A percentile compares a stretch with the other conserved stretches of the same genome.
phyloP scores from a whole-genome alignment of 2,113 vertebrate genomes.

The Megaceryle torquata region DNA sequence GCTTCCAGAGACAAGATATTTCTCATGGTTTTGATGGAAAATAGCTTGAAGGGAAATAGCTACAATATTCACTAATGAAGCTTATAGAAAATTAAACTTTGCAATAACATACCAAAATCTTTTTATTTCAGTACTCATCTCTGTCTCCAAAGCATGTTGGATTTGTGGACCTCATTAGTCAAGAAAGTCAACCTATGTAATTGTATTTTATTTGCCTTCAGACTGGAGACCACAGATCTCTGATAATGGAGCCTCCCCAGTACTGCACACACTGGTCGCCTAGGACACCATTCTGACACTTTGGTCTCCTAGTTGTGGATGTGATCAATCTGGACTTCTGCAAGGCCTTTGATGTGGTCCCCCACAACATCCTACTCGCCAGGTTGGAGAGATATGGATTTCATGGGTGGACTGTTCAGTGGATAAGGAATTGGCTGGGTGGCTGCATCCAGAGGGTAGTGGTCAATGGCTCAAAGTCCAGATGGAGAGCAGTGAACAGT shows the following conservation, averaged over 20 bases:
- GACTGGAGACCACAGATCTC: background rate
- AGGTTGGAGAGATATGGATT: no score
- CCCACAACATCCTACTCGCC: no score
- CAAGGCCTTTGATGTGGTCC: no score
- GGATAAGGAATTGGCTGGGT: no score
- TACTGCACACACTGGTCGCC: background rate
- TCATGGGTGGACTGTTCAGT: no score
- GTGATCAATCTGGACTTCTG: no score
- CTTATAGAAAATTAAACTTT: background rate
- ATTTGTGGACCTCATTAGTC: background rate
- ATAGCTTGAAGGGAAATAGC: background rate
- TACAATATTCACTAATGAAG: background rate
- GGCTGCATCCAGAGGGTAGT: no score
- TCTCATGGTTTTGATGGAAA: background rate
- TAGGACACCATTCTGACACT: background rate
- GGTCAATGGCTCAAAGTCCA: no score
- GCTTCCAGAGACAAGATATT: background rate
- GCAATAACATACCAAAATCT: background rate
- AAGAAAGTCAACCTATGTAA: background rate
- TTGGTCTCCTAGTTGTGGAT: background rate
- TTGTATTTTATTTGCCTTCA: background rate
- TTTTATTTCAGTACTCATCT: background rate
- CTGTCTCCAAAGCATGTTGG: background rate
- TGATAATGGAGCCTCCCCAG: fast-evolving
- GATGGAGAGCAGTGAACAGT: no score